Evolutionary conservation across 1,140 invertebrate species (phyloP), one percentile per base, ranked within the genome.

Genomic region (Drosophila teissieri): DNA sequence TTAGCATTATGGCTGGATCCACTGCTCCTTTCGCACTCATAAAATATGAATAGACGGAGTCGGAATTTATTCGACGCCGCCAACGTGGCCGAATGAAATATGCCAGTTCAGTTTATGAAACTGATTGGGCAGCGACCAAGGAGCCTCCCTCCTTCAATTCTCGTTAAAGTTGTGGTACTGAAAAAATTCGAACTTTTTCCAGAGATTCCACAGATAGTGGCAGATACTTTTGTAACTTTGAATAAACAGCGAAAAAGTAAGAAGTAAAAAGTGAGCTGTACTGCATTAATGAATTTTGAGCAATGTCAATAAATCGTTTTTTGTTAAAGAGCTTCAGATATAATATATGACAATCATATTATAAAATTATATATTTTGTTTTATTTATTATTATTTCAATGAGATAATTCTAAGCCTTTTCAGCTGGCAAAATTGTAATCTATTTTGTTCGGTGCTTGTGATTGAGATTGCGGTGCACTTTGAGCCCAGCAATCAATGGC

Each of bases 51-150:
- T 68, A 46, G 61, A 31, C 54, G 54, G 42, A 39, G 52, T 37
- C 10, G 27, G 40, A 82, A 81, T 78, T 73, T 82, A 82, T 82
- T 55, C 67, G 57, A 45, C 46, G 44, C 31, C 24, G 36, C 44
- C 60, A 22, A 42, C 58, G 42, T 36, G 57, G 44, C 5, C 31
- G 46, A 60, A 77, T 82, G 68, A 83, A 74, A 82, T 83, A 83
- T 82, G 69, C 75, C 51, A 67, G 52, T 75, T 83, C 49, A 58
- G 74, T 64, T 82, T 82, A 61, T 82, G 79, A 61, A 68, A 36
- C 58, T 82, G 79, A 82, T 78, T 82, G 79, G 79, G 22, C 79
- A 46, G 55, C 37, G 58, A 42, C 15, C 10, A 45, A 11, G 54
- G 54, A n/a, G 52, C 12, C n/a, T n/a, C 14, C 10, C 4, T 4